Base-by-base conservation (phyloP, 2,888 invertebrate genomes). In the Eupithecia centaureata region DNA sequence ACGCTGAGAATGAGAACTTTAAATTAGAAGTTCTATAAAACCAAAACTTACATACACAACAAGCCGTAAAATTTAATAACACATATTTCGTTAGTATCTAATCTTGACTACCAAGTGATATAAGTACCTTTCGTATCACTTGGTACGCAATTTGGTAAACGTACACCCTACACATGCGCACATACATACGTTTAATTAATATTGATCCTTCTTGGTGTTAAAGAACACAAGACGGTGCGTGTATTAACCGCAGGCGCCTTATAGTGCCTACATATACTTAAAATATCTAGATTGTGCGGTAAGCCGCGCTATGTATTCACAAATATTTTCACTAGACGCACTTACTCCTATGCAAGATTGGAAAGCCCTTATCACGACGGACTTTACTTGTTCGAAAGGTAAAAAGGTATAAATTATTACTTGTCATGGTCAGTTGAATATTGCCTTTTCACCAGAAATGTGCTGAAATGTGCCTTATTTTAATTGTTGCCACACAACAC, bases 1-100 rank as follows among this genome's bases (percentile, higher is more conserved):
- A 28, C 5, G 28, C 2, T 33, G 0, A 18, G 8, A 51, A 51
- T 12, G n/a, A 47, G 5, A 15, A 18, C 52, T 35, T 54, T 27
- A 54, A 33, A 54, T 35, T 54, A 52, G 25, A 32, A 62, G 28
- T 27, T n/a, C 30, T 32, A 25, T n/a, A 62, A 62, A 35, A 62
- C 54, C 56, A 63, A 54, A 63, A 63, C 63, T 10, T n/a, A n/a
- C n/a, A n/a, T n/a, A n/a, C n/a, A n/a, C n/a, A n/a, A 30, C 2
- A 52, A 57, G 35, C 18, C 8, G 15, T 30, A 51, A 22, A 52
- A 52, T 65, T 15, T 28, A 59, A 59, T 38, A 60, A 30, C 60
- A 59, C 59, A 65, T 25, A 52, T 38, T 59, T 65, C 30, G 38
- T 35, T 59, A 52, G 28, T 22, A 5, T 54, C 15, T 13, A 25